Evolutionary conservation across 2,113 vertebrate species (phyloP).

Genomic region (Lasiurus cinereus): DNA sequence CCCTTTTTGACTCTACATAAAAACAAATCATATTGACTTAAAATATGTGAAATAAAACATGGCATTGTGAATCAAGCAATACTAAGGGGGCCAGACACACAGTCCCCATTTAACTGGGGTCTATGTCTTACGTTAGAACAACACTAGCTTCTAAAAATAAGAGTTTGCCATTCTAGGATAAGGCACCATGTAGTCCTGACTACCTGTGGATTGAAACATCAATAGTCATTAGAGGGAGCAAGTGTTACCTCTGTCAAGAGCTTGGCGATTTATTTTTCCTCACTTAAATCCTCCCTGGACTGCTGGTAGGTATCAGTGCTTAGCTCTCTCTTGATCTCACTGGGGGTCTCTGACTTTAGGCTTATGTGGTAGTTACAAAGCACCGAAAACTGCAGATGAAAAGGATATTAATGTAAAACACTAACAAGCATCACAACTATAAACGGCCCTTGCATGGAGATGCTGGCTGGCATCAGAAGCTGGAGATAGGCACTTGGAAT

Average conservation of each 20-base stretch:
- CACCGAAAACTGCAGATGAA: conserved; percentile 36
- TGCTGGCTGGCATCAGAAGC: neutral
- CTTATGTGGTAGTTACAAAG: neutral
- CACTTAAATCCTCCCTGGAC: neutral
- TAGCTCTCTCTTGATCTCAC: neutral
- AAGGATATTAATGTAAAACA: neutral
- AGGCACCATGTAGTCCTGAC: neutral
- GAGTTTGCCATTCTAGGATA: neutral
- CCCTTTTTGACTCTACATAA: neutral
- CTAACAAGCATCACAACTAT: conserved; percentile 35
- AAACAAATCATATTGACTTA: neutral
- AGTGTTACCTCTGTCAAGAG: neutral
- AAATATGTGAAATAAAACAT: neutral
- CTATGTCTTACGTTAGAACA: neutral
- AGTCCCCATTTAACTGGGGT: neutral
- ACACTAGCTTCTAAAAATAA: neutral
- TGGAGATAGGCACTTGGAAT: neutral
- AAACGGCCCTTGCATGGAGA: neutral
- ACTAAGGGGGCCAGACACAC: neutral
- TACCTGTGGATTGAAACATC: conserved; percentile 31
- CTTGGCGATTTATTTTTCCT: conserved; percentile 6
- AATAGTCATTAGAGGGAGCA: neutral
- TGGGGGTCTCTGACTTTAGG: neutral
- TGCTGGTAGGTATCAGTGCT: conserved; percentile 21
- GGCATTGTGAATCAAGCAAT: neutral